These are phyloP conservation scores for Lerista edwardsae DNA, from an alignment of 2,797 vertebrate genomes.

Conservation along the genomic window DNA sequence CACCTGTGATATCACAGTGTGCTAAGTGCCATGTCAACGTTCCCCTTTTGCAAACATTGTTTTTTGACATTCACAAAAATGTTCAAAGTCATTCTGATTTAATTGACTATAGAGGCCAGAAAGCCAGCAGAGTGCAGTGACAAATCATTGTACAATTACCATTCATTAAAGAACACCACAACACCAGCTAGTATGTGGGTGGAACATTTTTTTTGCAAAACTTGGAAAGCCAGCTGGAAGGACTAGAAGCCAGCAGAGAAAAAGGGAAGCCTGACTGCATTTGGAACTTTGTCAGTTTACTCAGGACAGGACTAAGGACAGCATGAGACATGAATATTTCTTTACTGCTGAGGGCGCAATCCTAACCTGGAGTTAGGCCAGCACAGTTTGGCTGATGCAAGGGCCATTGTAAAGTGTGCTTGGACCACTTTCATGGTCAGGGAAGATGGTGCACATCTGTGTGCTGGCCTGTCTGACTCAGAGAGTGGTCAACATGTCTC, in stretches of 20 bases:
- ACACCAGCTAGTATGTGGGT: slow-evolving; percentile 54
- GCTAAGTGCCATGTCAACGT: slow-evolving; percentile 67
- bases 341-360: too few species aligned
- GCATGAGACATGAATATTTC: too few species aligned
- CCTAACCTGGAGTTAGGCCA: too few species aligned
- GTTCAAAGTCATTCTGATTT: slow-evolving; percentile 71
- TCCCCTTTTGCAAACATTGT: slow-evolving; percentile 70
- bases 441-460: too few species aligned
- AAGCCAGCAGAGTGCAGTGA: slow-evolving; percentile 62
- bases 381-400: too few species aligned
- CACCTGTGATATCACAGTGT: slow-evolving; percentile 64
- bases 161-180: slow-evolving; percentile 64
- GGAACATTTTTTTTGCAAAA: slow-evolving; percentile 31
- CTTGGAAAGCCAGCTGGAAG: slow-evolving; percentile 14
- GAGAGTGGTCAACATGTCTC: too few species aligned
- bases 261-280: background rate
- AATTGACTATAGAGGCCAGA: slow-evolving; percentile 71
- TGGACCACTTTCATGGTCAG: too few species aligned
- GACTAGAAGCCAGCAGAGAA: background rate
- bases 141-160: slow-evolving; percentile 71
- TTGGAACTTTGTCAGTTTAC: too few species aligned
- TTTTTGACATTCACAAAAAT: slow-evolving; percentile 70
- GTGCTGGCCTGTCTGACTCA: too few species aligned
- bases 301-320: too few species aligned
- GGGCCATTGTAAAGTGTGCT: too few species aligned